Evolutionary conservation across 2,888 invertebrate genomes (phyloP), one percentile per base, ranked within the genome.

Genomic region (Cheiracanthium punctorium): DNA sequence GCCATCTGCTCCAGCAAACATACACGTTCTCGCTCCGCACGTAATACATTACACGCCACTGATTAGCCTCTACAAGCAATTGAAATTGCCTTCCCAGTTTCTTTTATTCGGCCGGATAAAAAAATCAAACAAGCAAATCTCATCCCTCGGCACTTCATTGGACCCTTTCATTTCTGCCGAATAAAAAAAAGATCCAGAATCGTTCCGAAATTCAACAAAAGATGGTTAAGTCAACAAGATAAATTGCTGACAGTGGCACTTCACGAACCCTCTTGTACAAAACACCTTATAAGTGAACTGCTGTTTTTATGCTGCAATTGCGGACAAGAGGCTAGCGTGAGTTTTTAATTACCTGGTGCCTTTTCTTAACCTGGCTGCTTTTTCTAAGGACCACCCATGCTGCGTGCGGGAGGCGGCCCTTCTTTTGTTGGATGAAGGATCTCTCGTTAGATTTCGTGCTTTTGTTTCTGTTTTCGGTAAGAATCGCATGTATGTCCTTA

Each of bases 201-300:
- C 24, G 4, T 2, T 58, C 24, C 58, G 58, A 58, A 58, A 58
- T 28, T 29, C 69, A 77, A 84, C 82, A 84, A 84, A 84, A 77
- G 82, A 29, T 72, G 77, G 52, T 41, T 73, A 84, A 84, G 77
- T 84, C 82, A 76, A 84, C 82, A 84, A 84, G 82, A 84, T 84
- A 84, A 84, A 84, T 84, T 84, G 82, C 82, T 84, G 82, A 84
- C 82, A 84, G 77, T 84, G 77, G 48, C 77, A 67, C 72, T 84
- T 84, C 82, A 84, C 77, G 82, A 84, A 84, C 77, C 28, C 37
- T 64, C 64, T 14, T 43, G 28, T 67, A 84, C 77, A 77, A 73
- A 77, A 84, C 77, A 72, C 67, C 72, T 73, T 69, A 64, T 43
- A 75, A 58, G 58, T 24, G 58, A 24, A 74, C 76, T 75, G 69